These are phyloP conservation scores for Zele albiditarsus DNA, from an alignment of 2,888 invertebrate species.

Conservation along the genomic window DNA sequence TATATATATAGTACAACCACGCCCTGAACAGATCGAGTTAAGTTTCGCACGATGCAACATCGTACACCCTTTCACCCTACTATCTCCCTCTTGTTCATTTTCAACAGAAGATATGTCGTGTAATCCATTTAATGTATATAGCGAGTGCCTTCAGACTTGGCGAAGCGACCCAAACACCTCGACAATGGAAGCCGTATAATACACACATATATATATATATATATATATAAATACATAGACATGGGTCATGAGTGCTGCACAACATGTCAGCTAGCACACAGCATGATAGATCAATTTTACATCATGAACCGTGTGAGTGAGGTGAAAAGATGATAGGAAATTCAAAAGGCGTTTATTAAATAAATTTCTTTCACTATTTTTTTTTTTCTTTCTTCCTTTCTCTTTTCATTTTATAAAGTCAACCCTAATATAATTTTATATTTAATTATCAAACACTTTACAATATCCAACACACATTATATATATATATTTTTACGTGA, in stretches of 20 bases:
- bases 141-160: constrained; percentile 36
- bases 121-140: constrained; percentile 48
- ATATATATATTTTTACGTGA: no score
- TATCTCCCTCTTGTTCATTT: constrained; percentile 40
- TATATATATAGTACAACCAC: constrained; percentile 29
- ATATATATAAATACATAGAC: not conserved
- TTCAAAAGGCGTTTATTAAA: constrained; percentile 28
- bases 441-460: not conserved
- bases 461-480: no score
- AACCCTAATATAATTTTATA: not conserved
- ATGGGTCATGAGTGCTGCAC: constrained; percentile 12
- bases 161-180: constrained; percentile 23
- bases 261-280: not conserved
- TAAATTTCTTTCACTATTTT: constrained; percentile 11
- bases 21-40: constrained; percentile 52
- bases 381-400: not conserved
- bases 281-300: constrained; percentile 36
- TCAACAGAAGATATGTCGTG: constrained; percentile 50
- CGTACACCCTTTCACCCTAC: constrained; percentile 24
- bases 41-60: constrained; percentile 37
- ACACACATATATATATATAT: not conserved
- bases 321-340: constrained; percentile 21
- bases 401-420: not conserved
- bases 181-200: constrained; percentile 43
- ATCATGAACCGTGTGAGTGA: constrained; percentile 17